Evolutionary conservation across 2,797 vertebrate species (phyloP), one percentile per base, ranked within the genome.

Genomic region (Labeo calbasu): DNA sequence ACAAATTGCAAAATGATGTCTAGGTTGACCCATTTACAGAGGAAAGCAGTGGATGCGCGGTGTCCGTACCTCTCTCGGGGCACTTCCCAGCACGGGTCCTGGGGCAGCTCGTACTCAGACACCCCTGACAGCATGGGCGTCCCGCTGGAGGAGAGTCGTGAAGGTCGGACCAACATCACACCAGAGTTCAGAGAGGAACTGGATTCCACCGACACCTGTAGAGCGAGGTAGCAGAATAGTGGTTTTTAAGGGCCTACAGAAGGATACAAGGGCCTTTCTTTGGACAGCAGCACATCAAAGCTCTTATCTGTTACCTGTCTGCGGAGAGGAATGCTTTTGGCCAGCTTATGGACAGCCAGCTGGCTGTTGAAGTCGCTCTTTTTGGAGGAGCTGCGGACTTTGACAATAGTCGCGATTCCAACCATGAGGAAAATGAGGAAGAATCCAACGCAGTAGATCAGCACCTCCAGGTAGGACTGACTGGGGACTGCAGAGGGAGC

Each of bases 241-340:
- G 13, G 36, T 17, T 21, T 57, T 21, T 40, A 40, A 51, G 48
- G 25, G 25, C 13, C 80, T 57, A 28, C 6, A 5, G 19, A 76
- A n/a, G 72, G 19, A 25, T 13, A 63, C 12, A n/a, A 32, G 61
- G 5, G 15, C 46, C 46, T 23, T 53, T 51, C 19, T 82, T 66
- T 53, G 28, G 48, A 46, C 13, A 77, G 21, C 93, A 84, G 86
- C 83, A 21, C 87, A 91, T 91, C 92, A 92, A 95, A 98, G 97
- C 95, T 97, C 97, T 97, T 95, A 98, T 98, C 97, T 98, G 97
- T 98, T 99, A 99, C 98, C 98, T 99, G 98, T 99, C 98, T 99
- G 95, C 97, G 98, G 92, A 99, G 95, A 0, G 98, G 98, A 86
- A 99, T 99, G 96, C 98, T 98, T 92, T 99, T 99, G 91, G 98